Evolutionary conservation across 2,113 vertebrate species (phyloP), one percentile per base, ranked within the genome.

Genomic region (Microcebus griseorufus): DNA sequence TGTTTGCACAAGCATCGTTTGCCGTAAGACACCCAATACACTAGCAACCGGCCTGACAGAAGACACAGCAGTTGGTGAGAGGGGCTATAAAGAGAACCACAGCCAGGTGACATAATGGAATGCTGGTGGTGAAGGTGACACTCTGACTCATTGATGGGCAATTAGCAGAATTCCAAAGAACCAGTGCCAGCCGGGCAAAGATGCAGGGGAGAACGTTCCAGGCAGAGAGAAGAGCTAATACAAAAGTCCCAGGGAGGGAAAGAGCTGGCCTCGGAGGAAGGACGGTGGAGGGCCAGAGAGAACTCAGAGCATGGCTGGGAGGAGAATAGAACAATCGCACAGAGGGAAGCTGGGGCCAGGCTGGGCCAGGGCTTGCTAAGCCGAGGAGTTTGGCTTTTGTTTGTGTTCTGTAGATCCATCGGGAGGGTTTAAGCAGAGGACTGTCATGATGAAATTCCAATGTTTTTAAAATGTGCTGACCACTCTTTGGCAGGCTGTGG

Each of bases 91-190:
- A 13, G n/a, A 69, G 34, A 91, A 2, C 48, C 8, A 2, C 53
- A 8, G 16, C 1, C 12, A 37, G 23, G 45, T 11, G 25, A 17
- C 2, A 2, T 7, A 1, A 12, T 5, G 1, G 20, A 37, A 2
- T 1, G 14, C 6, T 4, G 22, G 20, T 4, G 34, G 48, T 5
- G n/a, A 29, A 9, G 55, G 39, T 10, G 70, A 25, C 17, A 45
- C 10, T 12, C 23, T 45, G 23, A 23, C 3, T 64, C 12, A 64
- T 11, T 64, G 23, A 64, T 64, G 62, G 13, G 18, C 39, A 23
- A 6, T 29, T 20, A 27, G 91, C 39, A 10, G 25, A 16, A 32
- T 48, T 39, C n/a, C 45, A 5, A 9, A 76, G 62, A 34, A 17
- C n/a, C 7, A 13, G 27, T 51, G 20, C 4, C 34, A 42, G 51